phyloP scores from a whole-genome alignment of 1,140 invertebrate species.

The Drosophila kepulauana region DNA sequence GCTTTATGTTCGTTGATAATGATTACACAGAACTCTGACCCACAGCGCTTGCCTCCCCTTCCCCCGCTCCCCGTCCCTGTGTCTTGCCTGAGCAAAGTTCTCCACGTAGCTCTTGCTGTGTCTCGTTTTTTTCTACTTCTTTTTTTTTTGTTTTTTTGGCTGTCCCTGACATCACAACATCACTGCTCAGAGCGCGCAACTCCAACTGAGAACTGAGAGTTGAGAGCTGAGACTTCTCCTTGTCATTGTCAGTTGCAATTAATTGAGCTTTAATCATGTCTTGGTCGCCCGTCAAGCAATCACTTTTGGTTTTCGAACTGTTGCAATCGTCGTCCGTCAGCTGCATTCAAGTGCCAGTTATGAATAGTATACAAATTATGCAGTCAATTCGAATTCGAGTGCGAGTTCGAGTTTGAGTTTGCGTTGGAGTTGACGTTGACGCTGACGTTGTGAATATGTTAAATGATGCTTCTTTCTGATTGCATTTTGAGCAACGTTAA shows the following conservation, averaged over 20 bases:
- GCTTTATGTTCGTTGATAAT: conserved; percentile 42
- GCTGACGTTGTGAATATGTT: conserved; percentile 4
- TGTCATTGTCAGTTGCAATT: conserved; percentile 65
- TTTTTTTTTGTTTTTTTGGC: conserved; percentile 10
- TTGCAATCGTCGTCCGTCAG: conserved; percentile 39
- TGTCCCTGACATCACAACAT: conserved; percentile 59
- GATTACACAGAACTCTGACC: conserved; percentile 14
- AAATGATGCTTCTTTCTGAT: conserved; percentile 10
- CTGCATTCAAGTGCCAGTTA: conserved; percentile 22
- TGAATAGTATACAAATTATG: conserved; percentile 23
- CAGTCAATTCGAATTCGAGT: not conserved
- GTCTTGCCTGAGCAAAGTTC: not conserved
- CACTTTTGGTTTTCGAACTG: conserved; percentile 50
- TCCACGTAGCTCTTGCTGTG: not conserved
- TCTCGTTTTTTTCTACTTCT: not conserved
- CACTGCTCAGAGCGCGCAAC: not conserved
- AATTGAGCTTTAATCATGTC: conserved; percentile 76
- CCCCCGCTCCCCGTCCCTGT: not conserved
- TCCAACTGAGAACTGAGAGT: not conserved
- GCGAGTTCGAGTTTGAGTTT: not conserved
- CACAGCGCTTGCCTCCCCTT: not conserved
- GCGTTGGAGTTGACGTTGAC: not conserved
- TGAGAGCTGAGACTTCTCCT: conserved; percentile 33
- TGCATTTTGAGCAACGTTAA: conserved; percentile 1
- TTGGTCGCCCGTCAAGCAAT: conserved; percentile 53